These are phyloP conservation scores for Acrobasis repandana DNA, from an alignment of 2,888 invertebrate species.

Conservation along the genomic window DNA sequence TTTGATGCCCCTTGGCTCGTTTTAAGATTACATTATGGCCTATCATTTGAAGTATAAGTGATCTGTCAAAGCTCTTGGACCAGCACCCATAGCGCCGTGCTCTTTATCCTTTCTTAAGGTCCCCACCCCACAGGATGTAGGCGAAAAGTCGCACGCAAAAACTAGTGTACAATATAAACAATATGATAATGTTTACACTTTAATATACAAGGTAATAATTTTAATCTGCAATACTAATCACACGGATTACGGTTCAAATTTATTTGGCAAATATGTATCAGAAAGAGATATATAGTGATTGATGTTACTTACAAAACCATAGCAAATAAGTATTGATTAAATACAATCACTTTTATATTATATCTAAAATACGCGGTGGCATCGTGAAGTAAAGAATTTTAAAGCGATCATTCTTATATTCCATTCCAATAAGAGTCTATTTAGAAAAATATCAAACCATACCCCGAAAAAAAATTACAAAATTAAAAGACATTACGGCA, in stretches of 20 bases:
- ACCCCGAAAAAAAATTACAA: slow-evolving; percentile 20
- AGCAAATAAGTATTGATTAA: slow-evolving; percentile 15
- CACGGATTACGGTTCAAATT: background rate
- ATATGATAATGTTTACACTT: background rate
- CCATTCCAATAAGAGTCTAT: slow-evolving; percentile 42
- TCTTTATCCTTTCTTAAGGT: too few species aligned
- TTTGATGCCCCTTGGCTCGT: too few species aligned
- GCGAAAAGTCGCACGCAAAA: too few species aligned
- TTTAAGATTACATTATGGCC: too few species aligned
- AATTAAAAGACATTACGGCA: slow-evolving; percentile 40
- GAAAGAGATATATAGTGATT: slow-evolving; percentile 6
- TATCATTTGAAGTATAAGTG: too few species aligned
- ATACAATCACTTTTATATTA: background rate
- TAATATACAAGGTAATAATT: background rate
- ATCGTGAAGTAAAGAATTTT: background rate
- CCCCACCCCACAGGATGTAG: too few species aligned
- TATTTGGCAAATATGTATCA: background rate
- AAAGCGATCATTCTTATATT: slow-evolving; percentile 27
- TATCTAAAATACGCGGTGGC: background rate
- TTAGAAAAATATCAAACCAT: slow-evolving; percentile 46
- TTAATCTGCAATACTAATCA: background rate
- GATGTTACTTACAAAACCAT: background rate
- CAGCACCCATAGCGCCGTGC: too few species aligned
- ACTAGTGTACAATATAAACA: background rate
- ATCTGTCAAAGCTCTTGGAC: too few species aligned